These are phyloP conservation scores for Hippocampus mohnikei DNA, from an alignment of 2,113 vertebrate species.

Conservation along the genomic window DNA sequence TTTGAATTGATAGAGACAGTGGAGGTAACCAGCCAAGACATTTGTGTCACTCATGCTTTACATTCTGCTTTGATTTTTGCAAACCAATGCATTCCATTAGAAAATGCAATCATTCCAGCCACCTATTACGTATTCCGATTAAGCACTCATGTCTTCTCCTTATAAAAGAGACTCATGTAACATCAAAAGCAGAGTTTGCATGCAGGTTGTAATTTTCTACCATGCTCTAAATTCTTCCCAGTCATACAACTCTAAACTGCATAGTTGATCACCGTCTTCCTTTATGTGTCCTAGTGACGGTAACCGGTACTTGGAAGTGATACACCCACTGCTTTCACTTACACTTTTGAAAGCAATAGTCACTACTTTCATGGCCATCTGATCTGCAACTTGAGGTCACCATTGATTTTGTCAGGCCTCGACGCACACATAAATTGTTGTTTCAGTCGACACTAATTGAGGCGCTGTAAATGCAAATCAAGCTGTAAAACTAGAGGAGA, in stretches of 20 bases:
- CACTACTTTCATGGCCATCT: slow-evolving; percentile 34
- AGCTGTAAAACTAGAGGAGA: not conserved
- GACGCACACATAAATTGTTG: slow-evolving; percentile 15
- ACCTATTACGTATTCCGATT: slow-evolving; percentile 12
- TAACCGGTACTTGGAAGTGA: slow-evolving; percentile 2
- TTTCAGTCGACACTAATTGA: slow-evolving; percentile 14
- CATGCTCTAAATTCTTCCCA: not conserved
- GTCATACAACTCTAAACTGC: not conserved
- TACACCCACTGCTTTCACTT: slow-evolving; percentile 1
- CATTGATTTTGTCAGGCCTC: slow-evolving; percentile 43
- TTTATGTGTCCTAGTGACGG: not conserved
- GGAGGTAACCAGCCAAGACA: slow-evolving; percentile 22
- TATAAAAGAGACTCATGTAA: slow-evolving; percentile 6
- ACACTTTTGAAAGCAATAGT: slow-evolving; percentile 27
- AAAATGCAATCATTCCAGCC: no score
- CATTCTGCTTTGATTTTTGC: slow-evolving; percentile 40
- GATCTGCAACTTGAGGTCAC: slow-evolving; percentile 30
- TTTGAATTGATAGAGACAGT: slow-evolving; percentile 43
- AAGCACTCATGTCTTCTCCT: slow-evolving; percentile 6
- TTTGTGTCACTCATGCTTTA: slow-evolving; percentile 35
- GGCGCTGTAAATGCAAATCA: slow-evolving; percentile 11
- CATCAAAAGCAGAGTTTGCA: not conserved
- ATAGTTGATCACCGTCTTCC: not conserved
- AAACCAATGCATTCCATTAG: slow-evolving; percentile 53
- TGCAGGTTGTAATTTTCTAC: not conserved